A percentile compares a stretch with the other conserved stretches of the same genome.
These are phyloP conservation scores for Macrotus californicus DNA, from an alignment of 2,113 vertebrate genomes.

Conservation along the genomic window DNA sequence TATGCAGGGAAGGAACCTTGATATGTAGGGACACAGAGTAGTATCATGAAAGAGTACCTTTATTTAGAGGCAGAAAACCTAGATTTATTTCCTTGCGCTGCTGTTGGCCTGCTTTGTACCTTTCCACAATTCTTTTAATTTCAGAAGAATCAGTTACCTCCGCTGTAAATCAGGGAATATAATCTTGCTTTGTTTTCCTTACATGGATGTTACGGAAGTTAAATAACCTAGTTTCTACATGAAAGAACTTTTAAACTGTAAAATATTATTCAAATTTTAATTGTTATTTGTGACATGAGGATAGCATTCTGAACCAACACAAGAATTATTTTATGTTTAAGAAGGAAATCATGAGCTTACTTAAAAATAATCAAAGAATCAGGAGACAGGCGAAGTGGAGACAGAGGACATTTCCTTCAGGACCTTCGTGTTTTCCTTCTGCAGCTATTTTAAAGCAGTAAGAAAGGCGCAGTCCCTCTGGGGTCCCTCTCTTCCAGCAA, in stretches of 20 bases:
- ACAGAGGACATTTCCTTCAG: neutral
- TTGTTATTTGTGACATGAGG: neutral
- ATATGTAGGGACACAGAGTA: neutral
- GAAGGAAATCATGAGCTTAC: neutral
- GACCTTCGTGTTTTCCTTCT: neutral
- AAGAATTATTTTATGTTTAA: slow-evolving; percentile 27
- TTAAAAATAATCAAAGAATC: neutral
- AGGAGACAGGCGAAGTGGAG: neutral
- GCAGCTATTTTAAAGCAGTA: neutral
- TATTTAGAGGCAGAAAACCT: neutral
- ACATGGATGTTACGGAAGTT: neutral
- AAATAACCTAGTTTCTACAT: neutral
- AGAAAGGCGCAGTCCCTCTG: neutral
- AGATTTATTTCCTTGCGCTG: neutral
- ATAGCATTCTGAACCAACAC: neutral
- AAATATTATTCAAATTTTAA: neutral
- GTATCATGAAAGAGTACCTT: neutral
- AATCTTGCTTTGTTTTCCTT: neutral
- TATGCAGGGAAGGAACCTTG: neutral
- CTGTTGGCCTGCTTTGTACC: neutral
- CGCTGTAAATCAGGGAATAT: neutral
- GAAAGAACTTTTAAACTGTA: slow-evolving; percentile 18
- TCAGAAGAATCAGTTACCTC: neutral
- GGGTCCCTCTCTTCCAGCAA: neutral
- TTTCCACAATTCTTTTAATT: neutral